Conservation (phyloP, 2,797 vertebrate genomes). For the Phataginus tetradactyla region DNA sequence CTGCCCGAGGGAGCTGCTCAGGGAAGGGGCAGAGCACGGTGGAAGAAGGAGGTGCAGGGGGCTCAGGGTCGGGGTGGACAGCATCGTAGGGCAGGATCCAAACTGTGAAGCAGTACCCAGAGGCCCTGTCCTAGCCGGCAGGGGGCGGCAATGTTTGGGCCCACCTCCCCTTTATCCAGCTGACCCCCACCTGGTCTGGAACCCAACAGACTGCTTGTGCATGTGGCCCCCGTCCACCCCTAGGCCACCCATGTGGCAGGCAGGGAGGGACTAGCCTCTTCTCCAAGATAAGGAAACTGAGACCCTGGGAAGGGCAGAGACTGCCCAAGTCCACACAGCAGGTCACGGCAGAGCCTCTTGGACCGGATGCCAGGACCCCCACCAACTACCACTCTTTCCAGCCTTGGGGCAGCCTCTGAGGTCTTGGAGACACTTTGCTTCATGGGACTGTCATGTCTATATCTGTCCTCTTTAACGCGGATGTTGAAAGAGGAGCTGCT, state of each 20-base stretch:
- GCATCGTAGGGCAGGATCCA: neutral
- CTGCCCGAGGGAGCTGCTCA: neutral
- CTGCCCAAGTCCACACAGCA: neutral
- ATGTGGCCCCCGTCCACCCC: neutral
- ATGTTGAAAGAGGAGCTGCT: neutral
- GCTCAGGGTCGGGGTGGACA: neutral
- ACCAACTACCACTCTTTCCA: neutral
- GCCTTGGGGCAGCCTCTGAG: neutral
- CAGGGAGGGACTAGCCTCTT: neutral
- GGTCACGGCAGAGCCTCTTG: neutral
- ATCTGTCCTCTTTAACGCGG: slow-evolving; percentile 1
- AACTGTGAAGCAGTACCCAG: fast-evolving
- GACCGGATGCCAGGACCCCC: neutral
- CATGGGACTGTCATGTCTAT: neutral
- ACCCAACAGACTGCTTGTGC: neutral
- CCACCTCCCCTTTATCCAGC: neutral
- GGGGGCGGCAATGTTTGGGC: neutral
- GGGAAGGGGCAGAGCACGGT: neutral
- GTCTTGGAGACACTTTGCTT: neutral
- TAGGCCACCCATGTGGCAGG: neutral
- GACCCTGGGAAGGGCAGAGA: neutral
- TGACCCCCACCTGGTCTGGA: neutral
- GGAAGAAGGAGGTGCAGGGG: neutral
- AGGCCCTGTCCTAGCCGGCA: neutral
- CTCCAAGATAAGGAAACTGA: neutral